Base-by-base conservation (phyloP, 37 sponge, comb jelly and placozoan species). In the Theonella swinhoei region DNA sequence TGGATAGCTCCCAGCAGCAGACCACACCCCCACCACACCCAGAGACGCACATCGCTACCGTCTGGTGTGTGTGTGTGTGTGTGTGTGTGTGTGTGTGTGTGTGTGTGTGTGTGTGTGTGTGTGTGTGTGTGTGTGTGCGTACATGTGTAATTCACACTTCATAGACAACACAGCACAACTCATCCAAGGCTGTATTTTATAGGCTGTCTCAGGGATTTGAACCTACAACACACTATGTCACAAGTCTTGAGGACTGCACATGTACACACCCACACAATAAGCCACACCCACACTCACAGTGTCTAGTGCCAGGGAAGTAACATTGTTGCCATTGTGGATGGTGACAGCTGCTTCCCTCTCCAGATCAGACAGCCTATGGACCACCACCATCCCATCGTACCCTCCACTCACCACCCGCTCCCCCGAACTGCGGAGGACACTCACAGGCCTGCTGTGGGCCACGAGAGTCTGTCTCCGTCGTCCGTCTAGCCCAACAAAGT, bases 11-110 rank as follows among this genome's bases (percentile, higher is more conserved):
- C 91, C 91, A 91, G 62, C 61, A 65, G 41, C 85, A 74, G 31
- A 86, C 83, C 3, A 86, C 58, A 37, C 91, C 91, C 19, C 64
- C 75, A 7, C 81, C 80, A 63, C 91, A 91, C 0, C 87, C 91
- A 11, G 87, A 85, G 39, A 91, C 79, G 67, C 91, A 91, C 22
- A 79, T 84, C 61, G 72, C 35, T 23, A 32, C 64, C 29, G 58
- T n/a, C 76, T 76, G 47, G 26, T 19, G n/a, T 0, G 41, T 19
- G 36, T 75, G 75, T 72, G 26, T 47, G 61, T 47, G 30, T 75
- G 58, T 17, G 4, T 11, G 14, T 25, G 61, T 69, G 70, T 4
- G 70, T 69, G 31, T 69, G 31, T 69, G 34, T 66, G 28, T 28
- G 28, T 66, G 67, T 66, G n/a, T 66, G 67, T 24, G 31, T 19